These are phyloP conservation scores for Acomys russatus DNA, from an alignment of 2,797 vertebrate species.

Conservation along the genomic window DNA sequence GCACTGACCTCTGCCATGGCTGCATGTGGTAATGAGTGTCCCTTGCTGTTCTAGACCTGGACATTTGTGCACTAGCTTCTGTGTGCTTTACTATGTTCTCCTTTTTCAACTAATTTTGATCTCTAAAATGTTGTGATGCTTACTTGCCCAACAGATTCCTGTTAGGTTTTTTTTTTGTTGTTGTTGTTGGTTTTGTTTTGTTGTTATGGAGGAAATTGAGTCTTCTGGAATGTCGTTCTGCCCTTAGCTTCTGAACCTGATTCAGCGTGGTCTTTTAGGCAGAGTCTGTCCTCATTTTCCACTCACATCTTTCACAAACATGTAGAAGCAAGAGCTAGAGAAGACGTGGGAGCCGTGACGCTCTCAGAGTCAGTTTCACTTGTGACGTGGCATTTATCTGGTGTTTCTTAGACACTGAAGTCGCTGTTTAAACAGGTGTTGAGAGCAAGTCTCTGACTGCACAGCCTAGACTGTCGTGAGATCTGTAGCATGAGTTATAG, in stretches of 20 bases:
- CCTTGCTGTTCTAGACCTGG: neutral
- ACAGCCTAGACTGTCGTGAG: neutral
- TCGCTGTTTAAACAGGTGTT: neutral
- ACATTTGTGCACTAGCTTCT: neutral
- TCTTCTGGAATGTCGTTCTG: conserved; percentile 34
- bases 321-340: neutral
- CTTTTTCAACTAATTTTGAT: conserved; percentile 23
- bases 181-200: neutral
- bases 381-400: neutral
- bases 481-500: conserved; percentile 41
- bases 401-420: neutral
- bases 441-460: neutral
- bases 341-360: neutral
- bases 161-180: neutral
- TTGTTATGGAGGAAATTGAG: neutral
- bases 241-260: conserved; percentile 5
- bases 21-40: conserved; percentile 11
- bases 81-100: neutral
- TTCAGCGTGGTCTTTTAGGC: neutral
- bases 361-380: neutral
- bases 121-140: neutral
- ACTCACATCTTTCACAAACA: neutral
- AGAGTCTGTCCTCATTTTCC: neutral
- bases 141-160: neutral
- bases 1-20: neutral